A percentile compares a stretch with the other conserved stretches of the same genome.
Conservation (phyloP, 1,140 invertebrate species). For the Atta texana region DNA sequence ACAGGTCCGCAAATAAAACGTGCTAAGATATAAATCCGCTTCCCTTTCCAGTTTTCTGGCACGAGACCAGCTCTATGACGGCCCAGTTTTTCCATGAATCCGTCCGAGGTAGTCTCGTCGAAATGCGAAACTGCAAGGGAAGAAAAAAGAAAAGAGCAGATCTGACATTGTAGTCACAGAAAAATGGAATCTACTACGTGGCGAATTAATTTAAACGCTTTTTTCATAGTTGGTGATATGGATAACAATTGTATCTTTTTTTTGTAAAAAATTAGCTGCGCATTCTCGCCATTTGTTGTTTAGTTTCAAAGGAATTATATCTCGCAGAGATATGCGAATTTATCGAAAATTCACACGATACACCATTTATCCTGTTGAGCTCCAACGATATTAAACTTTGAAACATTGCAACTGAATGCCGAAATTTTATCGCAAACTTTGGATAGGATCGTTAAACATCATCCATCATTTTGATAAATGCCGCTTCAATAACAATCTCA, state of each 20-base stretch:
- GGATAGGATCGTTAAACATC: conserved; percentile 52
- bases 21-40: conserved; percentile 65
- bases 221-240: background rate
- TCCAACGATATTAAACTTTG: conserved; percentile 38
- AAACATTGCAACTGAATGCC: background rate
- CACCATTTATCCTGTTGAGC: conserved; percentile 12
- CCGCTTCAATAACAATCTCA: conserved; percentile 52
- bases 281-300: background rate
- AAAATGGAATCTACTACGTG: conserved; percentile 25
- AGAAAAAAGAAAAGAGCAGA: background rate
- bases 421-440: conserved; percentile 53
- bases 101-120: conserved; percentile 32
- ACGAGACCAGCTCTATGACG: conserved; percentile 52
- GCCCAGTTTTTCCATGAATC: conserved; percentile 48
- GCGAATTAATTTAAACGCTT: conserved; percentile 42
- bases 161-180: conserved; percentile 6
- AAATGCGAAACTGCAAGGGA: conserved; percentile 30
- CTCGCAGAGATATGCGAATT: background rate
- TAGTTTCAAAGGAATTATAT: background rate
- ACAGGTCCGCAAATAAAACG: conserved; percentile 55
- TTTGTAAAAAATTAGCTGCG: background rate
- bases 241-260: background rate
- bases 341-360: background rate
- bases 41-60: conserved; percentile 46
- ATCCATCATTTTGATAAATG: conserved; percentile 61